These are phyloP conservation scores for Manacus vitellinus DNA, from an alignment of 2,113 vertebrate genomes.

Conservation along the genomic window DNA sequence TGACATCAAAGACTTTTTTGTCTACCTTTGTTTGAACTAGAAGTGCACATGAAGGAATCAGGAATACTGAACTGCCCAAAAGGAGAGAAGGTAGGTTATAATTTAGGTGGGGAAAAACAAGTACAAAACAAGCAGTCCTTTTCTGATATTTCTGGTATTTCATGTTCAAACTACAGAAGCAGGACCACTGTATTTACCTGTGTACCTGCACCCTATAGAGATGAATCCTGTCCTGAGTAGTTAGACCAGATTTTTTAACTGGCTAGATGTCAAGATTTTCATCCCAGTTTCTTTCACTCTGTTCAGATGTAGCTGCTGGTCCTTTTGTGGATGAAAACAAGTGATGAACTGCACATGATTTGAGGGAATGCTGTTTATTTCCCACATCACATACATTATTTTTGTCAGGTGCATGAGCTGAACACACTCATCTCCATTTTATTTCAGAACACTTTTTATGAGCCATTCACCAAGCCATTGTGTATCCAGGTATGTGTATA, in stretches of 20 bases:
- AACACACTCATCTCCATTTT: conserved; percentile 34
- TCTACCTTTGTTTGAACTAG: background rate
- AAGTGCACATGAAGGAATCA: background rate
- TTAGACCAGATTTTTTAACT: background rate
- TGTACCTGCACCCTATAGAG: background rate
- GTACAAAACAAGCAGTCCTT: background rate
- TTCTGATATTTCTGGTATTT: background rate
- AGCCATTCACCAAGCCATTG: background rate
- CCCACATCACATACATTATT: background rate
- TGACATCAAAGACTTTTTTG: background rate
- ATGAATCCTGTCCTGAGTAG: background rate
- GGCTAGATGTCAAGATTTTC: background rate
- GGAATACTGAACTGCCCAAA: background rate
- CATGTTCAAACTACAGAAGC: background rate
- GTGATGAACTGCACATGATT: background rate
- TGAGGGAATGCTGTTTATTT: background rate
- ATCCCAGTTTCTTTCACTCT: background rate
- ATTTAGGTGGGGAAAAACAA: background rate
- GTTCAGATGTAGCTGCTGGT: background rate
- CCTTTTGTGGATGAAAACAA: background rate
- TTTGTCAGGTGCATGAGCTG: conserved; percentile 17
- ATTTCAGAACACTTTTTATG: conserved; percentile 21
- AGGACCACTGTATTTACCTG: background rate
- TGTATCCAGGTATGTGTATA: background rate
- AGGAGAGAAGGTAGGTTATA: background rate